Evolutionary conservation across 1,140 invertebrate genomes (phyloP).

Genomic region (Ladona fulva): DNA sequence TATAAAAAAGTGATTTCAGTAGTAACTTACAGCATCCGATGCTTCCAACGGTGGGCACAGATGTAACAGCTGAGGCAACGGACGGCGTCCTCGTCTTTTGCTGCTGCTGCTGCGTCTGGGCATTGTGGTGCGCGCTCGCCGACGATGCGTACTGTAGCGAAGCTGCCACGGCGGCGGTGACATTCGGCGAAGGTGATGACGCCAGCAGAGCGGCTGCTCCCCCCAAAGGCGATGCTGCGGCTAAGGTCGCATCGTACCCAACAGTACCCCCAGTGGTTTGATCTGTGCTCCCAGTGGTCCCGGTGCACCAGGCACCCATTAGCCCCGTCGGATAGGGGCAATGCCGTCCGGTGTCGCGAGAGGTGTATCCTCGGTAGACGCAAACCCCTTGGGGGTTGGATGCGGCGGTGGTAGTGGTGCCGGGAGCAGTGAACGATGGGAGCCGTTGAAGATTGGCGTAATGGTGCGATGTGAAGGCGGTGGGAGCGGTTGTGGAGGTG

Average conservation of each 20-base stretch:
- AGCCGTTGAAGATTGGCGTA: neutral
- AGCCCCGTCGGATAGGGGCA: neutral
- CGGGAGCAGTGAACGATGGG: neutral
- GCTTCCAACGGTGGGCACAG: neutral
- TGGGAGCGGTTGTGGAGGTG: neutral
- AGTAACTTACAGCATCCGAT: neutral
- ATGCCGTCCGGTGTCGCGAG: neutral
- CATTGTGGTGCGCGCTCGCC: neutral
- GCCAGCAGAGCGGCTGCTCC: neutral
- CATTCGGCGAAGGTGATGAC: neutral
- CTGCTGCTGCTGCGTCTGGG: neutral
- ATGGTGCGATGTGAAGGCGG: neutral
- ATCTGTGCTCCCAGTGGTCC: neutral
- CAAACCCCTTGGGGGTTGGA: neutral
- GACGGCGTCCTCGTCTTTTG: neutral
- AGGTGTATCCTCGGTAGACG: neutral
- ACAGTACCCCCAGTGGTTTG: neutral
- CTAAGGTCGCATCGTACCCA: neutral
- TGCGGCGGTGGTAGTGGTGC: neutral
- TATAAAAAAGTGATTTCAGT: neutral
- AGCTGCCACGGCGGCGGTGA: neutral
- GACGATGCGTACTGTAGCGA: neutral
- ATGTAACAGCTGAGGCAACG: neutral
- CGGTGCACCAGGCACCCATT: neutral
- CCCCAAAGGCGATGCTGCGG: neutral